Base-by-base conservation (phyloP, 2,888 invertebrate species). In the Drosophila tanythrix region DNA sequence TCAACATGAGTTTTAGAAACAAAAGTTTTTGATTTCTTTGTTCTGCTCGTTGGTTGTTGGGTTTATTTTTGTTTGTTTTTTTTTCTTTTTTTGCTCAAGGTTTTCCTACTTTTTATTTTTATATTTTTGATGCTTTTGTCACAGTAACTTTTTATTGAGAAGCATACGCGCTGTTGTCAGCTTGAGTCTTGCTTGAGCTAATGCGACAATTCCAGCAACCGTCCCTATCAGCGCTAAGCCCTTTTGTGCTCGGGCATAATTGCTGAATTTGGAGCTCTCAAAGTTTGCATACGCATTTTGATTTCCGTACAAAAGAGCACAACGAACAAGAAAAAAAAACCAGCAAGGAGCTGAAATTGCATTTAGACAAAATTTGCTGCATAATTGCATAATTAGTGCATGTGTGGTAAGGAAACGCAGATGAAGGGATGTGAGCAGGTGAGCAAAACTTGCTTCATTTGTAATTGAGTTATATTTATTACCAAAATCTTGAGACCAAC, bases 1-100 rank as follows among this genome's bases (percentile, higher is more conserved):
- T 83, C 77, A 86, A 86, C 90, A 88, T 88, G 87, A 87, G 87
- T 87, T 87, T 86, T 90, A 88, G 87, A 87, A 87, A 87, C 90
- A 87, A 90, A 87, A 87, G 89, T 87, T 87, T 87, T 85, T 88
- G 82, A 82, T 86, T 86, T 88, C 88, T 88, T 88, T 83, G 83
- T 81, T 74, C 79, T 52, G 70, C 59, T 50, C 60, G 81, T 75
- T 61, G 70, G 64, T 59, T 68, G 71, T 74, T 79, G 74, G 25
- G 25, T 79, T 83, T 48, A 52, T 60, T 53, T 51, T 59, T n/a
- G 11, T 55, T 59, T 68, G 65, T 58, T 36, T 33, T 56, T 59
- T 63, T 35, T n/a, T n/a, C n/a, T n/a, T 51, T 29, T 27, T 46
- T 57, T 59, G 25, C 18, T 46, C 25, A 46, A 46, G 46, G 46